Evolutionary conservation across 2,797 vertebrate species (phyloP).

Genomic region (Furcifer pardalis): DNA sequence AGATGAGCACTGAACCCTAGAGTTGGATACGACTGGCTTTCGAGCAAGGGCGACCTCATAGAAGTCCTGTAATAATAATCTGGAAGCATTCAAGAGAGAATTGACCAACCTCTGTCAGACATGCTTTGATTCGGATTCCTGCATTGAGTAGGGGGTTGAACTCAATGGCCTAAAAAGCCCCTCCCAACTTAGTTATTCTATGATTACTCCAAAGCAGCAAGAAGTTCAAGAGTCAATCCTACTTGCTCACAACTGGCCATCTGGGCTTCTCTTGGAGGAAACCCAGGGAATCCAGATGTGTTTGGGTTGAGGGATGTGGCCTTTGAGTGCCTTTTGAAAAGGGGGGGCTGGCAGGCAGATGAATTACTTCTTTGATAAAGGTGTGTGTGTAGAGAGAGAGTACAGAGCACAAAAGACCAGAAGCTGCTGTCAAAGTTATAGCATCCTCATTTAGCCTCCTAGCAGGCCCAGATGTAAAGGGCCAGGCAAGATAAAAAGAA

Average conservation of each 20-base stretch:
- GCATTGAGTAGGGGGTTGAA: too few relatives aligned
- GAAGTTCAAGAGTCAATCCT: not conserved
- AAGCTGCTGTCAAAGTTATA: not conserved
- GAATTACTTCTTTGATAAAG: not conserved
- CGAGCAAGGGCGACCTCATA: too few relatives aligned
- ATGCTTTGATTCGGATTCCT: too few relatives aligned
- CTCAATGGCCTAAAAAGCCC: too few relatives aligned
- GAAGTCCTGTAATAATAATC: too few relatives aligned
- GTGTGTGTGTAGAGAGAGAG: not conserved
- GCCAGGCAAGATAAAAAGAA: not conserved
- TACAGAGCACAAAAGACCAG: not conserved
- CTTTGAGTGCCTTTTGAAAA: not conserved
- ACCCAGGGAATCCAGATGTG: not conserved
- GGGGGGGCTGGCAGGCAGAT: not conserved
- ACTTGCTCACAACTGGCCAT: not conserved
- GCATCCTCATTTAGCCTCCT: not conserved
- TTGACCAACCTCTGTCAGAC: too few relatives aligned
- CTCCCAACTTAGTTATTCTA: too few relatives aligned
- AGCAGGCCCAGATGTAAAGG: constrained; percentile 1
- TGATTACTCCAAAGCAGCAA: too few relatives aligned
- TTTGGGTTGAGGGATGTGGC: constrained; percentile 15
- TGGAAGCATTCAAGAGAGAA: too few relatives aligned
- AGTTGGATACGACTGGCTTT: too few relatives aligned
- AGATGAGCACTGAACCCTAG: too few relatives aligned
- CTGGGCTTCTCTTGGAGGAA: not conserved